Base-by-base conservation (phyloP, 2,888 invertebrate species). In the Ernsta delagoae region DNA sequence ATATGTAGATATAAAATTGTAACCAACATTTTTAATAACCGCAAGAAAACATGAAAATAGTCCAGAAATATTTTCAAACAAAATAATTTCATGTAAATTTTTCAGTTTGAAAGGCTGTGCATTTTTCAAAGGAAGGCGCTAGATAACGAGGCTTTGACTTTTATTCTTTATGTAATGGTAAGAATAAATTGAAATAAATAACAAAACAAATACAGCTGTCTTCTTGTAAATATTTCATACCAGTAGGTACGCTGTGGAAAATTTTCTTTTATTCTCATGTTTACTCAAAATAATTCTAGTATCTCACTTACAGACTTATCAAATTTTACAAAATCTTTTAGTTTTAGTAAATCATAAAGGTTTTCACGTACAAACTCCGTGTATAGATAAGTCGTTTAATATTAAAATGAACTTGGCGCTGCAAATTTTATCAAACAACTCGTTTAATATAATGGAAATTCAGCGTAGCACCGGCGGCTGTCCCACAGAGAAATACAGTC, bases 361-460 rank as follows among this genome's bases (percentile, higher is more conserved):
- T 41, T 16, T 54, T 36, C 45, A 12, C 31, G 60, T 12, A 54
- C 54, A 56, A 56, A 56, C 53, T 67, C 43, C 24, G 56, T 61
- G 67, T 67, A 54, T 56, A 67, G 61, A 39, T 61, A 61, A 61
- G 67, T 67, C 67, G 61, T 67, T 67, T 67, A 67, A 61, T 67
- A 67, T 67, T 67, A 67, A 67, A 67, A 67, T 67, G 67, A 67
- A 67, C 67, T 66, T 66, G 66, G 66, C 59, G 66, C 66, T 67
- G 67, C 61, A 67, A 67, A 67, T 67, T 67, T 67, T 67, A 67
- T 67, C 61, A 67, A 67, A 67, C 67, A 61, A 67, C 67, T 67
- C 67, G 67, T 67, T 67, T 67, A 61, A 56, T 61, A 67, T 61
- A 61, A 67, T 61, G 67, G 61, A 67, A 67, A 61, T 67, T 61